phyloP scores from a whole-genome alignment of 1,140 invertebrate species.

The Meloidogyne hapla region DNA sequence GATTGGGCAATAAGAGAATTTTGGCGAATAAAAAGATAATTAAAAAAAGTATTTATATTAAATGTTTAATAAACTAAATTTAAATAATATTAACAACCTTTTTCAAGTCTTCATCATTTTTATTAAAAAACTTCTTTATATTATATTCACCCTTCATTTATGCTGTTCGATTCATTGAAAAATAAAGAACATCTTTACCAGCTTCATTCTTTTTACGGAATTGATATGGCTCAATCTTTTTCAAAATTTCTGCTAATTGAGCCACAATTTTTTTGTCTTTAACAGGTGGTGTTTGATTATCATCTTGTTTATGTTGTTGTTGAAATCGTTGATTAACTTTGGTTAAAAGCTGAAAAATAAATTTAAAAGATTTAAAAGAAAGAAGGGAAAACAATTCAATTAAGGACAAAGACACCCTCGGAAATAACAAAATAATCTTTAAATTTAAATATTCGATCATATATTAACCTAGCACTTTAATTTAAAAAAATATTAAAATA shows the following conservation, averaged over 20 bases:
- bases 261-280: conserved; percentile 55
- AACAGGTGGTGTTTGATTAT: neutral
- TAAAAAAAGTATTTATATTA: too few relatives aligned
- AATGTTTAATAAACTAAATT: too few relatives aligned
- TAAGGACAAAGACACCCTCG: too few relatives aligned
- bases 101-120: too few relatives aligned
- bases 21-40: too few relatives aligned
- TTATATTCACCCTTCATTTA: neutral
- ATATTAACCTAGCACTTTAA: neutral
- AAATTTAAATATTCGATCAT: neutral
- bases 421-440: neutral
- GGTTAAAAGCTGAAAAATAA: conserved; percentile 39
- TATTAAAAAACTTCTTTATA: too few relatives aligned
- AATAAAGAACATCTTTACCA: conserved; percentile 28
- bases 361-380: neutral
- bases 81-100: too few relatives aligned
- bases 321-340: conserved; percentile 46
- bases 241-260: conserved; percentile 54
- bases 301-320: neutral
- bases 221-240: conserved; percentile 58
- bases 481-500: neutral
- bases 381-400: neutral
- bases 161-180: conserved; percentile 24
- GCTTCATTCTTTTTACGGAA: conserved; percentile 45
- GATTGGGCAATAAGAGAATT: too few relatives aligned